Evolutionary conservation across 2,797 vertebrate species (phyloP), one percentile per base, ranked within the genome.

Genomic region (Enteromius argenteus): DNA sequence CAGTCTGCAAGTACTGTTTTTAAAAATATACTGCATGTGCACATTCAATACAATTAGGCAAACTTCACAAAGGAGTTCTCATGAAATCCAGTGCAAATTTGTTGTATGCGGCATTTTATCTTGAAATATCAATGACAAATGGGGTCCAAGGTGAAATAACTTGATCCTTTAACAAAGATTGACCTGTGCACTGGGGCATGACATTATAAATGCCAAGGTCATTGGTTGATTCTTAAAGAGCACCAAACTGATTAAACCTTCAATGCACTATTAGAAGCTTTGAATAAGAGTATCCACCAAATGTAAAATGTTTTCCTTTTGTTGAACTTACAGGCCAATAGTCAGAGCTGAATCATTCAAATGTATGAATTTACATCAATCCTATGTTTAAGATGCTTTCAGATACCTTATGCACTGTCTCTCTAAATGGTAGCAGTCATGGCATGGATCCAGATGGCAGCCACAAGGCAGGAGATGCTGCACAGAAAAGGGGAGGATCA

Each of bases 401-500:
- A 66, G 30, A 81, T 80, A 79, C 21, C 62, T 80, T 21, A 56
- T 42, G 15, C 79, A 85, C 81, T 86, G 80, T 86, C 76, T 84
- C 35, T 84, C 67, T 94, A 93, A 92, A 94, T 92, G 93, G 93
- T 95, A 94, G 94, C 91, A 95, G 91, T 94, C 92, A 86, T 95
- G 94, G 95, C 93, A 93, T 93, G 92, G 92, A 94, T 94, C 94
- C 95, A 95, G 94, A 95, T 96, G 95, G 95, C 94, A 95, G 93
- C 93, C 93, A 95, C 94, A 94, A 94, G 93, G 94, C 93, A 94
- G 93, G 90, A 93, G 91, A 92, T 88, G 90, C 92, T 90, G 93
- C 87, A 91, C 91, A 90, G 92, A 91, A 91, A 89, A 79, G 81
- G 80, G 86, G 79, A 68, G 86, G 79, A 84, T 77, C 66, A 9